A percentile compares a stretch with the other conserved stretches of the same genome.
These are phyloP conservation scores for Leucophenga varia DNA, from an alignment of 1,140 invertebrate genomes.

Conservation along the genomic window DNA sequence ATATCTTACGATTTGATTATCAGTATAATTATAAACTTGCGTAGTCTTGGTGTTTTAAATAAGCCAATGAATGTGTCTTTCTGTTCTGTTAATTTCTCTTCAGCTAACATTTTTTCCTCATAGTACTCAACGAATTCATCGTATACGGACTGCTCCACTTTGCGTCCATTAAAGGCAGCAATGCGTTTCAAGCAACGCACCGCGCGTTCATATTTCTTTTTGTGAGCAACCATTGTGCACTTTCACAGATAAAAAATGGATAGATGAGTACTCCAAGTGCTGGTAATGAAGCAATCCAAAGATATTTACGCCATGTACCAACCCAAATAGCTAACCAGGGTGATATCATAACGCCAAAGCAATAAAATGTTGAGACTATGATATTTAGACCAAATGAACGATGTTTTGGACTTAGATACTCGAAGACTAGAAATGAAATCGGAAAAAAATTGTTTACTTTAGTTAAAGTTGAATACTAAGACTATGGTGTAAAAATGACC, in stretches of 20 bases:
- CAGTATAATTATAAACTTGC: conserved; percentile 61
- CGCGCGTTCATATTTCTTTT: conserved; percentile 59
- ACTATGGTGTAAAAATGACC: too few relatives aligned
- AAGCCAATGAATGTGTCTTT: conserved; percentile 57
- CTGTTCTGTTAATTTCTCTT: conserved; percentile 12
- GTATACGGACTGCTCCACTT: conserved; percentile 56
- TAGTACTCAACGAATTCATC: conserved; percentile 41
- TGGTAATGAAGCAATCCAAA: conserved; percentile 59
- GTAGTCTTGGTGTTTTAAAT: conserved; percentile 58
- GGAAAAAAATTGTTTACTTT: neutral
- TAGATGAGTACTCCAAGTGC: conserved; percentile 57
- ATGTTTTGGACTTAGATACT: conserved; percentile 62
- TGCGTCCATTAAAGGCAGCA: conserved; percentile 60
- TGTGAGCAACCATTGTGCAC: conserved; percentile 65
- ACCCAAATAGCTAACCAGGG: conserved; percentile 62
- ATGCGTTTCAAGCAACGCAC: conserved; percentile 59
- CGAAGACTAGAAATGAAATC: conserved; percentile 58
- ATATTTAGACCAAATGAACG: conserved; percentile 63
- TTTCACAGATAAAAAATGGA: conserved; percentile 62
- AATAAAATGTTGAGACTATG: conserved; percentile 62
- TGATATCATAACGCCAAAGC: conserved; percentile 58
- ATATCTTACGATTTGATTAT: conserved; percentile 64
- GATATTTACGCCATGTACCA: conserved; percentile 60
- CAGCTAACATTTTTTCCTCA: neutral
- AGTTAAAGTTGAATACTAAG: too few relatives aligned